These are phyloP conservation scores for Dendrolimus kikuchii DNA, from an alignment of 1,140 invertebrate genomes.

Conservation along the genomic window DNA sequence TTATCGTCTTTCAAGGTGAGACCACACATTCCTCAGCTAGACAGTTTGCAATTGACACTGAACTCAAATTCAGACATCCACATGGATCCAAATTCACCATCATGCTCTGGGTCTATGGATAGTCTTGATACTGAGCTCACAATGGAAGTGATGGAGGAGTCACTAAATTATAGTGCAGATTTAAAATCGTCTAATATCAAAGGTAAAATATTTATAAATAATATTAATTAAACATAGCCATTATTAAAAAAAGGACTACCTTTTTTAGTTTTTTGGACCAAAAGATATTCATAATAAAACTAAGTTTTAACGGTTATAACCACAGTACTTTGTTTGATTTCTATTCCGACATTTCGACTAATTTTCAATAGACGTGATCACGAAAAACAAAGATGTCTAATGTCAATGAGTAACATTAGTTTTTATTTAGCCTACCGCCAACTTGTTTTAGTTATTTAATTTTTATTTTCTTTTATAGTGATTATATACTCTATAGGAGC, in stretches of 20 bases:
- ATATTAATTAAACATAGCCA: background rate
- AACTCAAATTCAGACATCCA: constrained; percentile 47
- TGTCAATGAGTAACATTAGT: too few relatives aligned
- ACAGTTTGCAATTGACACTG: constrained; percentile 46
- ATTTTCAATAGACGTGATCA: too few relatives aligned
- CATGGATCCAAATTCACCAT: constrained; percentile 30
- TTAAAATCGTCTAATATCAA: constrained; percentile 62
- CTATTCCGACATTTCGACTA: too few relatives aligned
- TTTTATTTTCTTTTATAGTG: too few relatives aligned
- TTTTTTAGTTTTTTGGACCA: too few relatives aligned
- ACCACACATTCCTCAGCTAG: constrained; percentile 76
- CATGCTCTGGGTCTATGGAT: constrained; percentile 60
- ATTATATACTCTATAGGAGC: too few relatives aligned
- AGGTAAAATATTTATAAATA: constrained; percentile 29
- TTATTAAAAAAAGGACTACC: background rate
- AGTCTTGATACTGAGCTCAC: constrained; percentile 61
- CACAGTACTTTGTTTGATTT: too few relatives aligned
- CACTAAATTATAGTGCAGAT: constrained; percentile 55
- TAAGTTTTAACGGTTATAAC: too few relatives aligned
- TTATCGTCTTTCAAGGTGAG: constrained; percentile 64
- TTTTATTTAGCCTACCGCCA: too few relatives aligned
- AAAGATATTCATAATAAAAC: too few relatives aligned
- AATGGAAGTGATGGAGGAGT: constrained; percentile 63
- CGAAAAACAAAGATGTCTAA: too few relatives aligned
- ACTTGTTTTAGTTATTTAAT: too few relatives aligned